Evolutionary conservation across 64 coral and sea anemone genomes (phyloP).

Genomic region (Montipora cactus): DNA sequence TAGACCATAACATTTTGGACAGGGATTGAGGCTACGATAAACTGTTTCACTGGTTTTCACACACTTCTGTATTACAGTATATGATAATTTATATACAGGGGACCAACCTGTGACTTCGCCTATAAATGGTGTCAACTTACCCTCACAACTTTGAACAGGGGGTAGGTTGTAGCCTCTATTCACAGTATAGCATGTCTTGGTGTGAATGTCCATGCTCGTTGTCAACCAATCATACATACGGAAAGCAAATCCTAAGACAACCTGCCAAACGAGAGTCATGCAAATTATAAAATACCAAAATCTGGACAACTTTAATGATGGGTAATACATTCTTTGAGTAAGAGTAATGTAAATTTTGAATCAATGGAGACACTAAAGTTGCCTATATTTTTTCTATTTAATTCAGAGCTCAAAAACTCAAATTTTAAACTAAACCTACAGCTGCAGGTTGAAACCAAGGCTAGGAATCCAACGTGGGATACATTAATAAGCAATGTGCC

Average conservation of each 20-base stretch:
- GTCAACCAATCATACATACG: conserved; percentile 89
- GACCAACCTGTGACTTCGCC: neutral
- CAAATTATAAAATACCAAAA: neutral
- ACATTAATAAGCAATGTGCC: too few relatives aligned
- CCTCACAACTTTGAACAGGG: conserved; percentile 97
- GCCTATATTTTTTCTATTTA: too few relatives aligned
- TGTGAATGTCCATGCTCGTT: conserved; percentile 78
- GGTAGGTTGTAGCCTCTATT: conserved; percentile 96
- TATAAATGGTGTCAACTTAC: conserved; percentile 15
- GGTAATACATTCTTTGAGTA: neutral
- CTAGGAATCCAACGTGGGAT: too few relatives aligned
- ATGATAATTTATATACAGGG: neutral
- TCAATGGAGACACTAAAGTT: too few relatives aligned
- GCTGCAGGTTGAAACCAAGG: too few relatives aligned
- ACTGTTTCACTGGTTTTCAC: too few relatives aligned
- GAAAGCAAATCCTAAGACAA: conserved; percentile 84
- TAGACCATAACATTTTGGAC: too few relatives aligned
- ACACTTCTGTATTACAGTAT: too few relatives aligned
- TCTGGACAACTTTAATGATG: neutral
- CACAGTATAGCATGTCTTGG: conserved; percentile 96
- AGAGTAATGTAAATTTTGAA: too few relatives aligned
- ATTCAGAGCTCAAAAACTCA: too few relatives aligned
- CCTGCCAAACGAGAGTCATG: conserved; percentile 45
- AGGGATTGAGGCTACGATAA: too few relatives aligned
- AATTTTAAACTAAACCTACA: too few relatives aligned